A percentile compares a stretch with the other conserved stretches of the same genome.
phyloP scores from a whole-genome alignment of 2,888 invertebrate species.

The Drosophila quinaria region DNA sequence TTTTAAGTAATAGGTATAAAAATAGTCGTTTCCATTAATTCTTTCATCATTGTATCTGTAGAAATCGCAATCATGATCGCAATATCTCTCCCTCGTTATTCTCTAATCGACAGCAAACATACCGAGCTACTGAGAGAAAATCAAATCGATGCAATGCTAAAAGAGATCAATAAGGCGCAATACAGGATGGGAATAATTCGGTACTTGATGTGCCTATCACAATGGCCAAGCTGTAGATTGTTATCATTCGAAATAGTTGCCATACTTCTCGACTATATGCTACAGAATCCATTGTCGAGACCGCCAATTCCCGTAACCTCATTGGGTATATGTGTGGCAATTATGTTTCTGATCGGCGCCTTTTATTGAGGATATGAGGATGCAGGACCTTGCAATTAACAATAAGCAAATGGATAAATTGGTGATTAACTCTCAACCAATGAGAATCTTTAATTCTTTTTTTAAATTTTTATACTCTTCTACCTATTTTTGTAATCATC shows the following conservation, averaged over 20 bases:
- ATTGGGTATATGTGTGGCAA: conserved; percentile 14
- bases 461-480: conserved; percentile 8
- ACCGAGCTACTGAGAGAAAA: conserved; percentile 3
- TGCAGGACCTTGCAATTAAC: conserved; percentile 11
- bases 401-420: conserved; percentile 5
- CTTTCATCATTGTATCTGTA: no score
- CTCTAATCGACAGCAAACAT: conserved; percentile 21
- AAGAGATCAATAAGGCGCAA: conserved; percentile 4
- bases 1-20: no score
- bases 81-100: neutral
- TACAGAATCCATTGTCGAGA: neutral
- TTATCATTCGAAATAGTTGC: conserved; percentile 7
- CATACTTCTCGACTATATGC: conserved; percentile 15
- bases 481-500: conserved; percentile 3
- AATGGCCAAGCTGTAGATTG: conserved; percentile 2
- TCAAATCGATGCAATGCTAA: neutral
- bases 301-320: conserved; percentile 8
- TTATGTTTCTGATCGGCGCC: conserved; percentile 12
- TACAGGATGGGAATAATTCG: conserved; percentile 13
- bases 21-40: no score
- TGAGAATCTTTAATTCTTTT: conserved; percentile 18
- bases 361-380: conserved; percentile 7
- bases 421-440: neutral
- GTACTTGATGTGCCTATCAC: neutral
- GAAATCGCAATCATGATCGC: no score